Conservation (phyloP, 2,797 vertebrate species). For the Coendou prehensilis region DNA sequence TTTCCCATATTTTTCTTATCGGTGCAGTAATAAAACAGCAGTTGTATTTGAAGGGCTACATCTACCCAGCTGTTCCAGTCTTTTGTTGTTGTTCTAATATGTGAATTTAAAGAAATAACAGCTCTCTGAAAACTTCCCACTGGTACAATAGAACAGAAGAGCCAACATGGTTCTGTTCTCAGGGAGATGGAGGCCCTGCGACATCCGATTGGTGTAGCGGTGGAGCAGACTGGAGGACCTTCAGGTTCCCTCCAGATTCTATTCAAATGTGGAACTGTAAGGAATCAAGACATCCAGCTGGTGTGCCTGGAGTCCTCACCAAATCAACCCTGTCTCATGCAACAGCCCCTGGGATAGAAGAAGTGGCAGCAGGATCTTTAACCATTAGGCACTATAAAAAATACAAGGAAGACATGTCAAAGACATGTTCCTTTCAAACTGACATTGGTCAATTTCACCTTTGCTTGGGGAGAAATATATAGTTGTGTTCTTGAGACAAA, state of each 20-base stretch:
- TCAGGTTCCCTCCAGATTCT: not conserved
- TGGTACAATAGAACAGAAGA: not conserved
- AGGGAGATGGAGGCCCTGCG: no score
- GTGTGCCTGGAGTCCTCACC: not conserved
- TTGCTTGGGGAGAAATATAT: not conserved
- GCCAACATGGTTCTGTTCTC: not conserved
- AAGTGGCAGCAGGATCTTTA: not conserved
- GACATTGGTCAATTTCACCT: not conserved
- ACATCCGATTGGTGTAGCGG: not conserved
- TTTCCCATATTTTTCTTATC: not conserved
- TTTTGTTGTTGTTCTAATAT: conserved; percentile 7
- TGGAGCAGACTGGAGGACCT: not conserved
- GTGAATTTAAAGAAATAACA: not conserved
- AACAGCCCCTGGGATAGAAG: not conserved
- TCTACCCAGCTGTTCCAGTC: not conserved
- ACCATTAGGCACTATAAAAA: not conserved
- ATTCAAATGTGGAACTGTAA: not conserved
- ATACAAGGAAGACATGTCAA: not conserved
- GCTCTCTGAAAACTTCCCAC: not conserved
- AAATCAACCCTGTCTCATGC: not conserved
- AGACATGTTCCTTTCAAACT: conserved; percentile 23
- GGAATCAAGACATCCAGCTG: not conserved
- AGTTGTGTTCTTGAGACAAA: not conserved
- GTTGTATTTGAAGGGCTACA: not conserved
- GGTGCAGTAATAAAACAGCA: not conserved